Base-by-base conservation (phyloP, 1,140 invertebrate species). In the Euura lappo region DNA sequence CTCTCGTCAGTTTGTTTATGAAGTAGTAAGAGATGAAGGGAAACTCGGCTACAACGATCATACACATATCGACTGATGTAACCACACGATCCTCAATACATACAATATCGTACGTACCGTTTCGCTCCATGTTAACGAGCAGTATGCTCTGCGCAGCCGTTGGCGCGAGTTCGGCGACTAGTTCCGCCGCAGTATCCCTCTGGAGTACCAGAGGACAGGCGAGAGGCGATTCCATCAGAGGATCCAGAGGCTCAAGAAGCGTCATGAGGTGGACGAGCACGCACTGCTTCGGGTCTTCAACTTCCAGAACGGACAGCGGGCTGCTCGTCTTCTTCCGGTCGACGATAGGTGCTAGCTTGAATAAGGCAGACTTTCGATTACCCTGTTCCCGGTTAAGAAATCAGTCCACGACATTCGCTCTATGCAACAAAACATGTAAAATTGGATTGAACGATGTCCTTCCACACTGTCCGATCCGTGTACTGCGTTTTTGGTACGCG, bases 1-100 rank as follows among this genome's bases (percentile, higher is more conserved):
- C 95, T 45, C 93, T 94, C 84, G 93, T 93, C 71, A 92, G 91
- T 44, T 93, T 95, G 82, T 97, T 96, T 85, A 96, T 94, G 77
- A 97, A 90, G 86, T 96, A 96, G 81, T 96, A 96, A 2, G 94
- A 92, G 87, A 97, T 97, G 87, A 96, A 96, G 4, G 96, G 95
- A 83, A 96, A 97, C 79, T 96, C 94, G 66, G 94, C 95, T 95
- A 84, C 6, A 88, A 90, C 73, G 73, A 79, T 28, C 28, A 28
- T 28, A 28, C 28, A 28, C 28, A 28, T 28, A 28, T 28, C 28
- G 28, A 28, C 28, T 28, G 28, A 28, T 28, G 28, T 28, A 28
- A 28, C 28, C 28, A 28, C 28, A 28, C 28, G 28, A 28, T 1
- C 28, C 0, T 28, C 28, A 28, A 28, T 28, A 60, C 13, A 4